These are phyloP conservation scores for Charina bottae DNA, from an alignment of 2,113 vertebrate genomes.

Conservation along the genomic window DNA sequence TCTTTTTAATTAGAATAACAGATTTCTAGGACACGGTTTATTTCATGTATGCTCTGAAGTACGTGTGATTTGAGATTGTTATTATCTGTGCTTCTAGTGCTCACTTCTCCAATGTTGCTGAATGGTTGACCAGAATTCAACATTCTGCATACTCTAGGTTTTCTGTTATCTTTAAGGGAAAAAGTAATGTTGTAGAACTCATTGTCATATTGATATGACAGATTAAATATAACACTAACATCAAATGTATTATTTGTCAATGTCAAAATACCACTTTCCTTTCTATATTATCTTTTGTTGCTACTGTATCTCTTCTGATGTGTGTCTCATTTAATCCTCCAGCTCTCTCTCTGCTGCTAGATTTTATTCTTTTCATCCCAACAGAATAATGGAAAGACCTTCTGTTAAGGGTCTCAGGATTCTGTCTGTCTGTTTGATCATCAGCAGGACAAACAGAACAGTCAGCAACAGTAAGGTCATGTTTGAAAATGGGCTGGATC, in stretches of 20 bases:
- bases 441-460: background rate
- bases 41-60: background rate
- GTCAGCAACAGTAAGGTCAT: background rate
- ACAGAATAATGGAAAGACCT: background rate
- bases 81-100: background rate
- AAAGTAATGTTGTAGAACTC: background rate
- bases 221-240: background rate
- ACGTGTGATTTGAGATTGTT: background rate
- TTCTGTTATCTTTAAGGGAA: background rate
- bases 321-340: background rate
- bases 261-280: background rate
- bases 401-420: background rate
- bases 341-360: background rate
- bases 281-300: background rate
- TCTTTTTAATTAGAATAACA: background rate
- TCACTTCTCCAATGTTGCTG: background rate
- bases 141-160: background rate
- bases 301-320: background rate
- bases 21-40: background rate
- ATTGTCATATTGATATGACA: background rate
- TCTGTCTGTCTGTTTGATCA: background rate
- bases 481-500: background rate
- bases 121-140: background rate
- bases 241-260: background rate
- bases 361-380: background rate